Evolutionary conservation across 2,888 invertebrate genomes (phyloP).

Genomic region (Hofmannophila pseudospretella): DNA sequence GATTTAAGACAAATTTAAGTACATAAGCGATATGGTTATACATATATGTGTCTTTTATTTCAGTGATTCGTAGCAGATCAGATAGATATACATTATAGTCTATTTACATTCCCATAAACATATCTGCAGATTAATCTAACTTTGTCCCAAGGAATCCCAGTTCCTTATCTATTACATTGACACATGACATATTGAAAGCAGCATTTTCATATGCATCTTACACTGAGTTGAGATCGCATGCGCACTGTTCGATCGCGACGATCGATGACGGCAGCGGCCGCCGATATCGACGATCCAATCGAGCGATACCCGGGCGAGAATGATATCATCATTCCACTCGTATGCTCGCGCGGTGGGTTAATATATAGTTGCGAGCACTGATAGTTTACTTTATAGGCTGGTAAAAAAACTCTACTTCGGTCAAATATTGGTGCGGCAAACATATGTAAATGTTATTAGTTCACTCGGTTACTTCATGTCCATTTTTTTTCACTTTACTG

Average conservation of each 20-base stretch:
- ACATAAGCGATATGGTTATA: too few species aligned
- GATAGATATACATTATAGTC: too few species aligned
- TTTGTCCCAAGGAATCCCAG: background rate
- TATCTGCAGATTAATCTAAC: background rate
- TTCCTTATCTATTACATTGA: slow-evolving; percentile 32
- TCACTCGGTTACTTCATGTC: too few species aligned
- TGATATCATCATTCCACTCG: slow-evolving; percentile 22
- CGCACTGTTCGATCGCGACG: slow-evolving; percentile 23
- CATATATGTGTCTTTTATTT: too few species aligned
- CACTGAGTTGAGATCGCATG: slow-evolving; percentile 47
- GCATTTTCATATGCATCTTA: slow-evolving; percentile 43
- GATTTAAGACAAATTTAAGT: too few species aligned
- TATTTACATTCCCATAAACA: background rate
- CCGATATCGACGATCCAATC: slow-evolving; percentile 43
- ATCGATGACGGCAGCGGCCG: slow-evolving; percentile 25
- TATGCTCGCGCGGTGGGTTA: slow-evolving; percentile 15
- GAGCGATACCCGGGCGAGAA: slow-evolving; percentile 35
- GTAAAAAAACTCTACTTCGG: too few species aligned
- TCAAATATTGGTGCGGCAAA: too few species aligned
- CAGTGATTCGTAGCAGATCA: too few species aligned
- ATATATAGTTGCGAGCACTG: slow-evolving; percentile 13
- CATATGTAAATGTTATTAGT: too few species aligned
- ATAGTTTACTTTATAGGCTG: slow-evolving; percentile 6
- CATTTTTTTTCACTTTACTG: too few species aligned
- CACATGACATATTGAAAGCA: slow-evolving; percentile 51